Base-by-base conservation (phyloP, 2,113 vertebrate species). In the Cinclus cinclus region DNA sequence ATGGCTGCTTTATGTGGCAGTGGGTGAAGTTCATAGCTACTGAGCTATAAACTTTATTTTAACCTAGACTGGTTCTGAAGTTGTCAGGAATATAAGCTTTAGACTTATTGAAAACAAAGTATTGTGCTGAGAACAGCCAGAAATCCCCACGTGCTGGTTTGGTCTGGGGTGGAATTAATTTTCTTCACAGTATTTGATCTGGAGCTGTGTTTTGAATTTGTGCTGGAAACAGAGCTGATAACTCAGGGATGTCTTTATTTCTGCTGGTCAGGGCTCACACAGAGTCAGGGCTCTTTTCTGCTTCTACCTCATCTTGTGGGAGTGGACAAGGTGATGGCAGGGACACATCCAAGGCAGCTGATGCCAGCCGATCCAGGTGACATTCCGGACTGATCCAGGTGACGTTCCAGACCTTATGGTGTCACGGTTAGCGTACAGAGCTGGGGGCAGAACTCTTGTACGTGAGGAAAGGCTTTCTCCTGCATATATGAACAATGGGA, bases 1-100 rank as follows among this genome's bases (percentile, higher is more conserved):
- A 83, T 69, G 63, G 74, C 59, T 85, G 27, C n/a, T 83, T 83
- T 55, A 50, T 52, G 59, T 85, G 90, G 76, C 71, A 73, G 56
- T 42, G 46, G 55, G 8, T 75, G 24, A 76, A 79, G 58, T 46
- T 84, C 74, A 22, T 14, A 80, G 62, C 35, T 89, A 77, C 64
- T 86, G 67, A 95, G 49, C 62, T 89, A 69, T 74, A 86, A 95
- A 77, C 49, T 41, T 77, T 35, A 24, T 84, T 92, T 39, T 58
- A 92, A 42, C 37, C 73, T 60, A 58, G 27, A 69, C n/a, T 47
- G 52, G 9, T 42, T 83, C 31, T 19, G 23, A 79, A 39, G 13
- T 75, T 91, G 42, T 71, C 55, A 83, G 63, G 31, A 83, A 52
- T 42, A 41, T 27, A 47, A 64, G 18, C 8, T 73, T 75, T 79